Evolutionary conservation across 2,888 invertebrate species (phyloP).

Genomic region (Rhabditoides inermis): DNA sequence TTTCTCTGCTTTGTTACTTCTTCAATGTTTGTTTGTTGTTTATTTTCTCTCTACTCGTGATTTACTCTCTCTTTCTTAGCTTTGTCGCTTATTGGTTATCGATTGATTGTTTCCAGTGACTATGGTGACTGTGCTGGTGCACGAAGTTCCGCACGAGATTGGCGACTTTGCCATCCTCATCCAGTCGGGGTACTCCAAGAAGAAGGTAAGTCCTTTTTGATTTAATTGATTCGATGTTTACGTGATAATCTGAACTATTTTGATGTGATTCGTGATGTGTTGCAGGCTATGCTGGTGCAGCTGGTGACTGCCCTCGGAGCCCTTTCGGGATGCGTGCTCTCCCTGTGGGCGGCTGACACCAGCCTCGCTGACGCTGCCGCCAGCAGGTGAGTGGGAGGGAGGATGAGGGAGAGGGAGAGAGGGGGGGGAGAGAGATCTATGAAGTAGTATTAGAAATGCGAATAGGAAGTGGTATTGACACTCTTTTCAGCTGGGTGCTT

Average conservation of each 20-base stretch:
- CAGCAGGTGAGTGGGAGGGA: too few species aligned
- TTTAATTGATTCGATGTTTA: background rate
- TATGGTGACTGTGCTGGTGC: slow-evolving; percentile 86
- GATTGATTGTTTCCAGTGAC: slow-evolving; percentile 66
- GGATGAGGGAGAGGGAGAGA: too few species aligned
- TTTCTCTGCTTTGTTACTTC: too few species aligned
- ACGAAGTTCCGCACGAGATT: slow-evolving; percentile 98
- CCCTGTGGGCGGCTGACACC: slow-evolving; percentile 40
- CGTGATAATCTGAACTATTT: too few species aligned
- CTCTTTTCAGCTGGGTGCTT: slow-evolving; percentile 77
- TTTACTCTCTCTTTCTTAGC: background rate
- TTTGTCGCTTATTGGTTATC: background rate
- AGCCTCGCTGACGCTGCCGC: slow-evolving; percentile 59
- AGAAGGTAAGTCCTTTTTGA: slow-evolving; percentile 61
- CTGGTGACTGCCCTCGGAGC: slow-evolving; percentile 89
- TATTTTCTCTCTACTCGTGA: too few species aligned
- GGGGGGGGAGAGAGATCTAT: too few species aligned
- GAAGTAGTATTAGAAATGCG: too few species aligned
- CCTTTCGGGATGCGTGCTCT: slow-evolving; percentile 64
- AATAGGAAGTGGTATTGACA: too few species aligned
- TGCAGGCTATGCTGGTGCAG: slow-evolving; percentile 82
- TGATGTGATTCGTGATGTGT: background rate
- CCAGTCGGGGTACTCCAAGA: slow-evolving; percentile 86
- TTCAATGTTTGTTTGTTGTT: too few species aligned
- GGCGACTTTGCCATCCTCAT: slow-evolving; percentile 97